Percentiles rank a stretch among this genome's conserved stretches.
phyloP scores from a whole-genome alignment of 2,113 vertebrate genomes.

The Amblyopsis rosae region DNA sequence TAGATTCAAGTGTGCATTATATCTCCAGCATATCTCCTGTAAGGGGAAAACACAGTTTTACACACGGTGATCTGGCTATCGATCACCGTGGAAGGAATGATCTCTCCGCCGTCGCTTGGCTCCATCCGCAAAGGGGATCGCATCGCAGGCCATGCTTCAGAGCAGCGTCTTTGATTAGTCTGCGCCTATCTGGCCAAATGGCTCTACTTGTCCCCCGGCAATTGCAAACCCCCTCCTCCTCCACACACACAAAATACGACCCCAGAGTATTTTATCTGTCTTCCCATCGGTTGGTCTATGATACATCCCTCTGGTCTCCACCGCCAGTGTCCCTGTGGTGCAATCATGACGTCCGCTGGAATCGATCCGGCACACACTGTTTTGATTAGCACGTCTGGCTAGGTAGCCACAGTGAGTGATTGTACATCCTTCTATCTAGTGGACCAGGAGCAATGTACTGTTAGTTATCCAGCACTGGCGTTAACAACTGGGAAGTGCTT shows the following conservation, averaged over 20 bases:
- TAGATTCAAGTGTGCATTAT: neutral
- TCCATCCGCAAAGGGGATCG: no score
- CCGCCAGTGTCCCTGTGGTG: slow-evolving; percentile 61
- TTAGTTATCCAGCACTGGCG: slow-evolving; percentile 58
- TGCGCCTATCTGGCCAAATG: slow-evolving; percentile 67
- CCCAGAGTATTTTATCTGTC: slow-evolving; percentile 42
- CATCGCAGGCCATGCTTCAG: no score
- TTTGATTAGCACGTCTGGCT: slow-evolving; percentile 77
- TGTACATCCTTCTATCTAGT: slow-evolving; percentile 47
- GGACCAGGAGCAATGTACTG: slow-evolving; percentile 28
- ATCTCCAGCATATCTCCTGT: neutral
- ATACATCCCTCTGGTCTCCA: slow-evolving; percentile 59
- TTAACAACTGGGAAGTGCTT: neutral
- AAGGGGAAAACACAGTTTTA: no score
- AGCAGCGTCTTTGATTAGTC: slow-evolving; percentile 24
- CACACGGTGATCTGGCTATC: no score
- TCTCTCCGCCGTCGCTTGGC: no score
- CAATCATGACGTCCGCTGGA: slow-evolving; percentile 72
- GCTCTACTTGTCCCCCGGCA: slow-evolving; percentile 59
- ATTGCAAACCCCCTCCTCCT: slow-evolving; percentile 38
- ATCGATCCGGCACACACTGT: slow-evolving; percentile 73
- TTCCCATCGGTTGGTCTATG: slow-evolving; percentile 39
- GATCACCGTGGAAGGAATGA: no score
- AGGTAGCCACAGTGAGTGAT: slow-evolving; percentile 60
- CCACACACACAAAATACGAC: slow-evolving; percentile 10